Percentiles rank a stretch among this genome's conserved stretches.
These are phyloP conservation scores for Penaeus monodon DNA, from an alignment of 2,888 invertebrate genomes.

Conservation along the genomic window DNA sequence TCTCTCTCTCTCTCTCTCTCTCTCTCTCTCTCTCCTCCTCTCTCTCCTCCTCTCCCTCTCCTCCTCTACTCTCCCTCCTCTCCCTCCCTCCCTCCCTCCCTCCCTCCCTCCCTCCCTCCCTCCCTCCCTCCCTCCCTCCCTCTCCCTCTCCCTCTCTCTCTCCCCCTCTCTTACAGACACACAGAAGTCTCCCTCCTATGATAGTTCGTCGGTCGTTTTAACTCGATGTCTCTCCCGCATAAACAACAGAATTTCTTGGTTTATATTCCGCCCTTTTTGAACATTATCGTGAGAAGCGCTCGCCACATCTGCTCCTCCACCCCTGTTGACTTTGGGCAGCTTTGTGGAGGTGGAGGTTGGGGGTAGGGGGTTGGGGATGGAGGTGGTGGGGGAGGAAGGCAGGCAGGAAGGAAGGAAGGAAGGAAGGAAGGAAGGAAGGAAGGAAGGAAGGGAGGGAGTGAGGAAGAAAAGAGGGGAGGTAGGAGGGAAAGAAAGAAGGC, in stretches of 20 bases:
- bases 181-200: too few species aligned
- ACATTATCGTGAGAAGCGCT: slow-evolving; percentile 7
- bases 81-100: neutral
- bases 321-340: neutral
- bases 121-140: neutral
- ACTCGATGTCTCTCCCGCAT: too few species aligned
- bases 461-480: neutral
- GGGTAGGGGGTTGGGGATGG: neutral
- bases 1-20: neutral
- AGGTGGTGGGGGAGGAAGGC: neutral
- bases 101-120: neutral
- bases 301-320: neutral
- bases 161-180: neutral
- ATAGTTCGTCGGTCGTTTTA: too few species aligned
- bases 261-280: neutral
- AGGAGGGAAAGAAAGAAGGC: neutral
- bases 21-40: neutral
- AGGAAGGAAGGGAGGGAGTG: neutral
- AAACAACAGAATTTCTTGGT: too few species aligned
- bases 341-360: neutral
- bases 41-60: neutral
- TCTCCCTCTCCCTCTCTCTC: too few species aligned
- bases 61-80: neutral
- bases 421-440: neutral
- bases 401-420: neutral